Evolutionary conservation across 2,888 invertebrate species (phyloP).

Genomic region (Microctonus hyperodae): DNA sequence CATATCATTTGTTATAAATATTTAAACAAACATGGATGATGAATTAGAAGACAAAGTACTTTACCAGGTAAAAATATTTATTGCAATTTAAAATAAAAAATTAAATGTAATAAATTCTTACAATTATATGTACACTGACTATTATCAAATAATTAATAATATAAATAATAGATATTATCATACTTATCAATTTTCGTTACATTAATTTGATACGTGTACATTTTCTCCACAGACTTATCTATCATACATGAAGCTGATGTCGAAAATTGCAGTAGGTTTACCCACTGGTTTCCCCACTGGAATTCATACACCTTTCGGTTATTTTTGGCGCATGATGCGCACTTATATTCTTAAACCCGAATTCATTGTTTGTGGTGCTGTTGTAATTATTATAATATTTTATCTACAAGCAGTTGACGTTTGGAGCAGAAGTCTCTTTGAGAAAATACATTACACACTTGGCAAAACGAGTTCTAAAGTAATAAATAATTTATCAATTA

Average conservation of each 20-base stretch:
- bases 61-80: conserved; percentile 68
- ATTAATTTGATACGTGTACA: conserved; percentile 1
- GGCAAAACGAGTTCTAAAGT: conserved; percentile 68
- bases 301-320: conserved; percentile 76
- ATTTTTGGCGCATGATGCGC: conserved; percentile 81
- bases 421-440: conserved; percentile 80
- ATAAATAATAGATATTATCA: too few relatives aligned
- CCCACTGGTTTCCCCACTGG: conserved; percentile 60
- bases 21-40: conserved; percentile 79
- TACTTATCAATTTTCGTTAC: too few relatives aligned
- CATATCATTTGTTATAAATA: not conserved
- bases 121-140: too few relatives aligned
- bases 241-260: conserved; percentile 85
- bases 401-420: conserved; percentile 85
- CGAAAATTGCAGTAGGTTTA: conserved; percentile 80
- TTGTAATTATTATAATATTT: conserved; percentile 76
- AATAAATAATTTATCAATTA: conserved; percentile 10
- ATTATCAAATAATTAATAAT: too few relatives aligned
- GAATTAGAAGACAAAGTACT: conserved; percentile 88
- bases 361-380: conserved; percentile 75
- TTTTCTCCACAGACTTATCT: conserved; percentile 70
- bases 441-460: conserved; percentile 73
- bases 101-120: too few relatives aligned
- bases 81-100: not conserved
- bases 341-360: conserved; percentile 83